Evolutionary conservation across 2,888 invertebrate species (phyloP).

Genomic region (Macrophya annulata): DNA sequence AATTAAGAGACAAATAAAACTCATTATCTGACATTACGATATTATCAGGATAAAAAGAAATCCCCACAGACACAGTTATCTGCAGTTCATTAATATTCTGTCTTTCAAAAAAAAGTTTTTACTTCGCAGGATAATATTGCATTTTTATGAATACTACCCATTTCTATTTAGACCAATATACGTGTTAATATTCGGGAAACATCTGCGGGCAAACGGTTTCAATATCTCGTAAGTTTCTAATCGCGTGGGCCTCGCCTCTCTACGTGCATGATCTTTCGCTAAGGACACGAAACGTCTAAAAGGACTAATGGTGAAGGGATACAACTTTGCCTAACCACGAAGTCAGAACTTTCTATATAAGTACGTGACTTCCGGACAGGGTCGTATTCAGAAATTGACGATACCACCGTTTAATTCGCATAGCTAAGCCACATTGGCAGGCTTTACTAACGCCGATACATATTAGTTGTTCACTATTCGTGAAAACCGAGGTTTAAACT

Average conservation of each 20-base stretch:
- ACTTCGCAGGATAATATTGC: not conserved
- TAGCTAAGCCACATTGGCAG: not conserved
- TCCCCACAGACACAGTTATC: too few relatives aligned
- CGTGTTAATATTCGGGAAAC: not conserved
- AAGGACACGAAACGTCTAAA: constrained; percentile 1
- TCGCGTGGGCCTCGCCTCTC: not conserved
- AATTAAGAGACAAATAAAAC: not conserved
- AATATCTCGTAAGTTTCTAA: constrained; percentile 9
- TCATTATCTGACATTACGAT: not conserved
- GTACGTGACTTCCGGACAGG: constrained; percentile 33
- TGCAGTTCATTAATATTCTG: too few relatives aligned
- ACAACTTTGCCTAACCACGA: constrained; percentile 36
- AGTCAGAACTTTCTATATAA: not conserved
- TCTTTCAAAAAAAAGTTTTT: not conserved
- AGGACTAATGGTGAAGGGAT: constrained; percentile 7
- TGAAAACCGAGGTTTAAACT: not conserved
- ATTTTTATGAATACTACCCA: not conserved
- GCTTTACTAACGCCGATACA: not conserved
- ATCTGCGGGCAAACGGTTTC: not conserved
- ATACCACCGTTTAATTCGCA: not conserved
- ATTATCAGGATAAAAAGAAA: not conserved
- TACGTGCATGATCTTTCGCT: constrained; percentile 21
- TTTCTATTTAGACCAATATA: not conserved
- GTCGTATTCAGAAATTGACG: not conserved
- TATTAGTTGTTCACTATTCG: not conserved